Evolutionary conservation across 2,797 vertebrate genomes (phyloP), one percentile per base, ranked within the genome.

Genomic region (Poecile montanus): DNA sequence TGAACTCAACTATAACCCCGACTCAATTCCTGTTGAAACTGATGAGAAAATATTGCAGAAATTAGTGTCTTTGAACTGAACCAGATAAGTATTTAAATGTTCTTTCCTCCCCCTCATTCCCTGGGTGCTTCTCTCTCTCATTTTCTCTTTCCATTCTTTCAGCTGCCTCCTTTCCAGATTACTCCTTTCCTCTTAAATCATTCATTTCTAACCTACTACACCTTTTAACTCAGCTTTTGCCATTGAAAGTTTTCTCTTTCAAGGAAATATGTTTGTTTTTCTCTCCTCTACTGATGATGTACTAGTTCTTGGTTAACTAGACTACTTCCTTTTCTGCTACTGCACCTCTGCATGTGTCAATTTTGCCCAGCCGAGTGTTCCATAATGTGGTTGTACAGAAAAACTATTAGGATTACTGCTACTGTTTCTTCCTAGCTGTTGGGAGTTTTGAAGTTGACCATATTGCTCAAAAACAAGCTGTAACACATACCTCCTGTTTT

Each of bases 101-200:
- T 75, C 67, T 73, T 92, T 36, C n/a, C 29, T 73, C 30, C 38
- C 14, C 34, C 32, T 68, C 76, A 30, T 74, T 93, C 36, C 32
- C 79, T 73, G 20, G 10, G 23, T 90, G 63, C 23, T 6, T 45
- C 32, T 84, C 36, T 58, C 45, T 47, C 13, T 63, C n/a, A 56
- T 86, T 87, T 90, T 72, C 32, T 57, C 48, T 81, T 86, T 70
- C 42, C 48, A n/a, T 85, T 80, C 42, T 94, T 78, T 81, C 63
- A 68, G 20, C 18, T 63, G 6, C 53, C 25, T 93, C 48, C 48
- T 89, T 94, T 66, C 36, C 29, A 22, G 16, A 84, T 93, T 70
- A 53, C 32, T 82, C 26, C 23, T 51, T 90, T 67, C n/a, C 25
- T 73, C 54, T 77, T 86, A 34, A 56, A 60, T 60, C 9, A 48